Conservation (phyloP, 2,113 vertebrate genomes). For the Antechinus stuartii region DNA sequence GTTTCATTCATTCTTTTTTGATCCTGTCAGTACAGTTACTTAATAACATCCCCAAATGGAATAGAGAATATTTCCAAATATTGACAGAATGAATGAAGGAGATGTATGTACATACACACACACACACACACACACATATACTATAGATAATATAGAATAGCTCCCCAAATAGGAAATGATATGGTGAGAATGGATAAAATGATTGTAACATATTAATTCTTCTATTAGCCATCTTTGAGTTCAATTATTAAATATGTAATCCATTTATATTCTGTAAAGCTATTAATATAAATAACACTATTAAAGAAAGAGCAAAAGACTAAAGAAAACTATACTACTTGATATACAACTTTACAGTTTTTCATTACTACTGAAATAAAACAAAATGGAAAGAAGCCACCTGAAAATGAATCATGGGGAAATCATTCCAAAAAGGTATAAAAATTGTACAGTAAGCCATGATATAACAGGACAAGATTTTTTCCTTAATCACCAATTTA, state of each 20-base stretch:
- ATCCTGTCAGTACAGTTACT: neutral
- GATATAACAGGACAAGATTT: neutral
- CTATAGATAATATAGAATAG: neutral
- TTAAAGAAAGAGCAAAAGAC: neutral
- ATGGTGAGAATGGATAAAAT: neutral
- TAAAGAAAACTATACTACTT: neutral
- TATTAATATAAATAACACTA: neutral
- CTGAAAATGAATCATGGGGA: neutral
- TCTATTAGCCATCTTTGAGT: neutral
- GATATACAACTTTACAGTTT: neutral
- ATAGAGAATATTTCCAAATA: neutral
- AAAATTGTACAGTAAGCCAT: neutral
- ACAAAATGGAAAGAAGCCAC: constrained; percentile 16
- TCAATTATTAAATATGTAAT: constrained; percentile 17
- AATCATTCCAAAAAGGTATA: neutral
- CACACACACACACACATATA: too few species aligned
- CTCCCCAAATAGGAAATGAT: neutral
- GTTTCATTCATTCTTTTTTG: neutral
- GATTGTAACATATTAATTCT: neutral
- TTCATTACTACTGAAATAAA: neutral
- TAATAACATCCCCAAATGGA: neutral
- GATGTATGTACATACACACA: neutral
- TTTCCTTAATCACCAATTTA: constrained; percentile 27
- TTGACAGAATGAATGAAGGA: neutral
- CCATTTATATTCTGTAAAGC: constrained; percentile 5